Percentiles rank a stretch among this genome's conserved stretches.
Evolutionary conservation across 2,797 vertebrate genomes (phyloP).

Genomic region (Hafferia zeledoni): DNA sequence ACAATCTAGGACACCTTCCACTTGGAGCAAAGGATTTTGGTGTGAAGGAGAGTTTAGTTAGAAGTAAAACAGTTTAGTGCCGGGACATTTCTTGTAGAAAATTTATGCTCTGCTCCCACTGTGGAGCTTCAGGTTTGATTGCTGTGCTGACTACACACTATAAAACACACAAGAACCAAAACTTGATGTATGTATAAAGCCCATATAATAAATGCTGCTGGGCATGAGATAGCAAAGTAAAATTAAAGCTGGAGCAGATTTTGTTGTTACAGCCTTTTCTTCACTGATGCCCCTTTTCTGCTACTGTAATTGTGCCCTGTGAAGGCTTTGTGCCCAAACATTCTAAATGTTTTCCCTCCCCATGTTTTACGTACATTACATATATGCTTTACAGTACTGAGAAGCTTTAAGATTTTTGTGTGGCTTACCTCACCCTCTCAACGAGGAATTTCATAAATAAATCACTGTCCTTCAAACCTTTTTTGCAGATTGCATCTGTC

Average conservation of each 20-base stretch:
- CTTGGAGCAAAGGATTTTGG: not conserved
- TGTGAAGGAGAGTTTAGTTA: not conserved
- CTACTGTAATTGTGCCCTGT: not conserved
- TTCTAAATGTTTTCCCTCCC: not conserved
- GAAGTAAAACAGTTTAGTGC: not conserved
- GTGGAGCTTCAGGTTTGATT: not conserved
- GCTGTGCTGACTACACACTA: not conserved
- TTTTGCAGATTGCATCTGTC: slow-evolving; percentile 64
- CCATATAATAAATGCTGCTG: not conserved
- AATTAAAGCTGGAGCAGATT: not conserved
- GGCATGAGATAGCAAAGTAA: not conserved
- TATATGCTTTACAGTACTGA: not conserved
- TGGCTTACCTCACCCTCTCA: slow-evolving; percentile 49
- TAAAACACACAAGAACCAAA: not conserved
- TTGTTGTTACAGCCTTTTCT: not conserved
- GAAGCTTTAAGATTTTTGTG: slow-evolving; percentile 24
- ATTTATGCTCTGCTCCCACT: not conserved
- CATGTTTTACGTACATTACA: not conserved
- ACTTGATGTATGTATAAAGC: not conserved
- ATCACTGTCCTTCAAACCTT: slow-evolving; percentile 68
- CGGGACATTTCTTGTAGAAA: not conserved
- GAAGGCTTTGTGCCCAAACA: not conserved
- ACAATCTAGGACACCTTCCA: not conserved
- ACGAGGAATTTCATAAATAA: slow-evolving; percentile 66
- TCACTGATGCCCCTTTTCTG: not conserved